A percentile compares a stretch with the other conserved stretches of the same genome.
Conservation (phyloP, 2,888 invertebrate species). For the Drosophila emarginata region DNA sequence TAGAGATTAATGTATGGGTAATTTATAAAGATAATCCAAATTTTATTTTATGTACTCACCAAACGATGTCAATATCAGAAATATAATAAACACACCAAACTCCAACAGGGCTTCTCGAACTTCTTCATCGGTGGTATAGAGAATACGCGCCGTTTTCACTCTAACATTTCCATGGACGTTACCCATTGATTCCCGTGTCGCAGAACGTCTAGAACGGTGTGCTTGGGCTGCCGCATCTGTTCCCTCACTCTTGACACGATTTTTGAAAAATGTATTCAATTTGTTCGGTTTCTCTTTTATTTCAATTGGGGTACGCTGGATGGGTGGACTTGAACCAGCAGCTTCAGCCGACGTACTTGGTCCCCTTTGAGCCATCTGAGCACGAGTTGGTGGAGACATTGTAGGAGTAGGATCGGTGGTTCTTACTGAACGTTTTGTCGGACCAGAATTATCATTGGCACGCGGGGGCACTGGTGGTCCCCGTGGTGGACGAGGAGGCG, state of each 20-base stretch:
- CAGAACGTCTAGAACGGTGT: not conserved
- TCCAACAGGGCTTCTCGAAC: conserved; percentile 68
- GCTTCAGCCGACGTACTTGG: not conserved
- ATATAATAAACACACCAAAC: conserved; percentile 60
- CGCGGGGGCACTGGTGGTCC: conserved; percentile 5
- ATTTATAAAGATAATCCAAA: not conserved
- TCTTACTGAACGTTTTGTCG: not conserved
- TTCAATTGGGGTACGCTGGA: not conserved
- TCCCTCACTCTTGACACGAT: not conserved
- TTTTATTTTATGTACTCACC: conserved; percentile 41
- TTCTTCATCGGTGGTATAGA: conserved; percentile 64
- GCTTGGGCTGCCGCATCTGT: no score
- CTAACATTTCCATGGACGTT: not conserved
- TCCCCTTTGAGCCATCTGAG: not conserved
- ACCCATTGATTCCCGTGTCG: not conserved
- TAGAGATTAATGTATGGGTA: not conserved
- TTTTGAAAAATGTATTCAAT: not conserved
- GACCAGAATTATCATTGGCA: not conserved
- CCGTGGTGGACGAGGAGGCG: not conserved
- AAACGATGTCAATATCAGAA: conserved; percentile 58
- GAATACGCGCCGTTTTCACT: conserved; percentile 36
- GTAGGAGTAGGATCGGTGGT: not conserved
- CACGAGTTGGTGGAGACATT: not conserved
- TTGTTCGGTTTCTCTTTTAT: not conserved
- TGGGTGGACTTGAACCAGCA: not conserved